Base-by-base conservation (phyloP, 1,140 invertebrate genomes). In the Bombus pascuorum region DNA sequence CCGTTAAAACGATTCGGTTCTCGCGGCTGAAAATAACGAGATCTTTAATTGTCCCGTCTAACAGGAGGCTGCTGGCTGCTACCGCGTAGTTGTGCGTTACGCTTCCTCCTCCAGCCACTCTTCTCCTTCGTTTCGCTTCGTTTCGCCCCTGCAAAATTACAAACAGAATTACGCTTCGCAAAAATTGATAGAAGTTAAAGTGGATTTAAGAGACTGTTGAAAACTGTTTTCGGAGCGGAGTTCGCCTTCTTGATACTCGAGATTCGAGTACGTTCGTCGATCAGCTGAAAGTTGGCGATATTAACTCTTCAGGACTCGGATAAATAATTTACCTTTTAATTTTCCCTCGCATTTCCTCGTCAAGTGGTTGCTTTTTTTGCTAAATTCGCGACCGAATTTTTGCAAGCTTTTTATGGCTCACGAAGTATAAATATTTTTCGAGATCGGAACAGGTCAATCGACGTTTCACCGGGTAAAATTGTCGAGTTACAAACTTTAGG, bases 31-130 rank as follows among this genome's bases (percentile, higher is more conserved):
- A 75, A 75, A 82, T 82, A 74, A 75, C 70, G 81, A 75, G 81
- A 75, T 72, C 53, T 82, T 66, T 82, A 82, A 82, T 75, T 66
- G 81, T 82, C 71, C 32, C 71, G 57, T 82, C 68, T 81, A 81
- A 81, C 79, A 68, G 59, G 79, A 81, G 44, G 18, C 47, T 57
- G 68, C 39, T 47, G 28, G 53, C 70, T 65, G 72, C 3, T 59
- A 39, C 47, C n/a, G 3, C 57, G 70, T 28, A 3, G 28, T 12
- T n/a, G 57, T 25, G 34, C 34, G 53, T 78, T 57, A 44, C 18
- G 47, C 44, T 37, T 44, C 37, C 28, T 72, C 25, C 12, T 42
- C 9, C 2, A 42, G 25, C 70, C 12, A 44, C 39, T 44, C 28
- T 44, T 1, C 15, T 72, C 2, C 37, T 32, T 39, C 6, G 15